Base-by-base conservation (phyloP, 2,797 vertebrate genomes). In the Hydrolagus colliei region DNA sequence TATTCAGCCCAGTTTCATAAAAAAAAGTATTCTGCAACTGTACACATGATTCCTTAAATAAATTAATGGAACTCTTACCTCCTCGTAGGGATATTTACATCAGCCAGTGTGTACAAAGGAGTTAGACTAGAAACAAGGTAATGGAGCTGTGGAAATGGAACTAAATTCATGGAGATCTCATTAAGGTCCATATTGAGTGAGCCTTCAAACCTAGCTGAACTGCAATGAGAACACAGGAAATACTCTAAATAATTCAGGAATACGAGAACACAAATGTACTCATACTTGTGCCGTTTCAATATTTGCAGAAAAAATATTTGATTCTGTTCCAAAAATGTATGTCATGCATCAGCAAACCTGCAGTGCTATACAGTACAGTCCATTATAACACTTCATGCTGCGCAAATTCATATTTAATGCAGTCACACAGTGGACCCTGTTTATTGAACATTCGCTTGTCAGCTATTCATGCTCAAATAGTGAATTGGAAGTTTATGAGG, bases 141-240 rank as follows among this genome's bases (percentile, higher is more conserved):
- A 91, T 99, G 97, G 86, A 99, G 91, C 52, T 91, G 94, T 72
- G 97, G 97, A 91, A 98, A 99, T 0, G 97, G 97, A 86, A 99
- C 98, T 91, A 99, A 92, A 91, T 99, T 99, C 96, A 96, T 97
- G 87, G 94, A 94, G 72, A 99, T 97, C 94, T 99, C 98, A 89
- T 97, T 99, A 89, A 99, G 93, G 90, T 99, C 98, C 97, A 97
- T 97, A 89, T 99, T 99, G 87, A 99, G 96, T 3, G 96, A 96
- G 11, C 97, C 97, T 87, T 98, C 97, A 91, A 99, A 99, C 65
- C 98, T 96, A 1, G 98, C 93, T 20, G 97, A 99, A 89, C 97
- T 99, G 89, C 88, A 92, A 90, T 85, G 89, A 12, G 72, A 71
- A 59, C 62, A 65, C 85, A 61, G 65, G 0, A 13, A 65, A 52